Evolutionary conservation across 2,113 vertebrate genomes (phyloP).

Genomic region (Hymenochirus boettgeri): DNA sequence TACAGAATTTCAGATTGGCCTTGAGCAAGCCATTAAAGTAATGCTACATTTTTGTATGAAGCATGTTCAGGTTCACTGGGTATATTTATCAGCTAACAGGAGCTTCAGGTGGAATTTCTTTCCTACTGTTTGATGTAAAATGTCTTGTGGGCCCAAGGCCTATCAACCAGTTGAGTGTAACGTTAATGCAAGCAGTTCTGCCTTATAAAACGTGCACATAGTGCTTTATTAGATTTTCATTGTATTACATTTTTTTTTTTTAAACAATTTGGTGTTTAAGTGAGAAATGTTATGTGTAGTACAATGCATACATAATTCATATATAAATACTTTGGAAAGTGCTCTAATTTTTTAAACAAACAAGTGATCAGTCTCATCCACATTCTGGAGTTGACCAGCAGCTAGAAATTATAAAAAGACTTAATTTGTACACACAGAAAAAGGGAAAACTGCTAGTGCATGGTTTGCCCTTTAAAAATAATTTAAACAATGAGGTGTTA

Average conservation of each 20-base stretch:
- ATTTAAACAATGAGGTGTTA: too few relatives aligned
- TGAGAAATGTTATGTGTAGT: not conserved
- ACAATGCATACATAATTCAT: not conserved
- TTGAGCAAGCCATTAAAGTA: conserved; percentile 29
- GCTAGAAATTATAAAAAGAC: too few relatives aligned
- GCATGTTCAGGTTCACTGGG: conserved; percentile 35
- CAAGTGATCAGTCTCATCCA: not conserved
- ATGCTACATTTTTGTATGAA: conserved; percentile 27
- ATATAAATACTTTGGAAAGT: too few relatives aligned
- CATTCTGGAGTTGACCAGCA: too few relatives aligned
- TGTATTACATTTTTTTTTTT: not conserved
- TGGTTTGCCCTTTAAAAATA: too few relatives aligned
- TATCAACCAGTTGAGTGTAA: conserved; percentile 28
- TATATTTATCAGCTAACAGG: conserved; percentile 27
- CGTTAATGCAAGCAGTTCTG: conserved; percentile 32
- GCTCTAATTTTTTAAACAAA: not conserved
- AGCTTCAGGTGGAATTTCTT: conserved; percentile 33
- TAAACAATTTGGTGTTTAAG: not conserved
- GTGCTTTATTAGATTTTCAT: conserved; percentile 7
- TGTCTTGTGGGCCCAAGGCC: conserved; percentile 29
- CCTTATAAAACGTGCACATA: conserved; percentile 11
- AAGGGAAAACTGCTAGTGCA: too few relatives aligned
- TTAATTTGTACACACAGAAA: too few relatives aligned
- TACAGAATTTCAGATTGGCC: conserved; percentile 21
- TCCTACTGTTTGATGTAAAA: conserved; percentile 30